Evolutionary conservation across 1,140 invertebrate species (phyloP).

Genomic region (Neodiprion virginianus): DNA sequence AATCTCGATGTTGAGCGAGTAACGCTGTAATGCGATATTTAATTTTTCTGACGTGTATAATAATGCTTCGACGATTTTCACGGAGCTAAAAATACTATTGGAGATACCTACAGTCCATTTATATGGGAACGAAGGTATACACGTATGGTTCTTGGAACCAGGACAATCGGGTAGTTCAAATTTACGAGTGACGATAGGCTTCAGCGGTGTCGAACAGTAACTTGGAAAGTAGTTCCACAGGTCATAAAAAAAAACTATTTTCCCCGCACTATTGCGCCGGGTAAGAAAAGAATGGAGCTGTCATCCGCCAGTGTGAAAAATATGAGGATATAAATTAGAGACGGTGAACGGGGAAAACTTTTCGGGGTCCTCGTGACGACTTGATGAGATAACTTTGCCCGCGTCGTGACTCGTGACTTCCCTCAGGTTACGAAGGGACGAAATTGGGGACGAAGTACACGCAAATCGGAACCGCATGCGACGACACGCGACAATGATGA

Average conservation of each 20-base stretch:
- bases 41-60: too few species aligned
- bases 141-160: neutral
- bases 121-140: neutral
- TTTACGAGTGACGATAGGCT: neutral
- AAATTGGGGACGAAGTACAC: neutral
- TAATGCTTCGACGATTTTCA: too few species aligned
- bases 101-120: too few species aligned
- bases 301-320: neutral
- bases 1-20: too few species aligned
- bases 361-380: conserved; percentile 40
- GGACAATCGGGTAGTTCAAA: neutral
- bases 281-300: neutral
- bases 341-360: neutral
- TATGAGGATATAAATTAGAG: neutral
- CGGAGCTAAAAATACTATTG: too few species aligned
- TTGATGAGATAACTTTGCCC: conserved; percentile 46
- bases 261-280: neutral
- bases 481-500: neutral
- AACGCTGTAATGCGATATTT: too few species aligned
- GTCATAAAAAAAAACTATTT: neutral
- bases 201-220: too few species aligned
- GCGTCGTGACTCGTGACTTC: conserved; percentile 41
- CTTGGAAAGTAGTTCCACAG: neutral
- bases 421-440: conserved; percentile 33
- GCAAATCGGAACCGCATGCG: neutral